Base-by-base conservation (phyloP, 2,797 vertebrate genomes). In the Halcyon smyrnensis region DNA sequence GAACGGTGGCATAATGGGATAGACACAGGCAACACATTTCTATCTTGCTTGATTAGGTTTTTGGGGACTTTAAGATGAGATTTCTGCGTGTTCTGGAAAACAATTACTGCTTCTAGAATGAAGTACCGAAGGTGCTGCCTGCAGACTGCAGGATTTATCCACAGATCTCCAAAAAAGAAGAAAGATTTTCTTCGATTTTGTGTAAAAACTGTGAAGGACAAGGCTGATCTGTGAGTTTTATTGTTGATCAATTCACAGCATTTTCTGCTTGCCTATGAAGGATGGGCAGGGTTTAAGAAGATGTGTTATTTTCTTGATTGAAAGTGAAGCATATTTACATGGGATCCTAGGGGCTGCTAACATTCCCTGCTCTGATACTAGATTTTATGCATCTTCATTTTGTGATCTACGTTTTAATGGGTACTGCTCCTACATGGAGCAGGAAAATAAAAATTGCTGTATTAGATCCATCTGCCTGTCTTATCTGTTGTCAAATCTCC, bases 401-500 rank as follows among this genome's bases (percentile, higher is more conserved):
- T 69, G 23, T 79, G 91, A 10, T 86, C 15, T 20, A 8, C 65
- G 41, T 83, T 90, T 88, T 90, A 86, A 88, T 81, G 57, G 89
- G 48, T 85, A 45, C 34, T 23, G 41, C 54, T 90, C 70, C 70
- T 50, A 1, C 3, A 1, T 43, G 41, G 23, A 87, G 60, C 1
- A 2, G 67, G 70, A 82, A 91, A 94, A 75, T 59, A 84, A 69
- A 51, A 86, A 84, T 77, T 84, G 74, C 67, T 56, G 30, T 57
- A 56, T 69, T 91, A 77, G 70, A 76, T 96, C 89, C 79, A 67
- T 21, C 59, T 88, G 56, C 74, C 54, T 81, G 74, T 76, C 27
- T 91, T 95, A 86, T 70, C 79, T 28, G 9, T 16, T 36, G 73
- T 90, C 83, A 89, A 37, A 87, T 96, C 94, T 94, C 89, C 8